phyloP scores from a whole-genome alignment of 2,113 vertebrate genomes.

The Tenebrosternarchus preto region DNA sequence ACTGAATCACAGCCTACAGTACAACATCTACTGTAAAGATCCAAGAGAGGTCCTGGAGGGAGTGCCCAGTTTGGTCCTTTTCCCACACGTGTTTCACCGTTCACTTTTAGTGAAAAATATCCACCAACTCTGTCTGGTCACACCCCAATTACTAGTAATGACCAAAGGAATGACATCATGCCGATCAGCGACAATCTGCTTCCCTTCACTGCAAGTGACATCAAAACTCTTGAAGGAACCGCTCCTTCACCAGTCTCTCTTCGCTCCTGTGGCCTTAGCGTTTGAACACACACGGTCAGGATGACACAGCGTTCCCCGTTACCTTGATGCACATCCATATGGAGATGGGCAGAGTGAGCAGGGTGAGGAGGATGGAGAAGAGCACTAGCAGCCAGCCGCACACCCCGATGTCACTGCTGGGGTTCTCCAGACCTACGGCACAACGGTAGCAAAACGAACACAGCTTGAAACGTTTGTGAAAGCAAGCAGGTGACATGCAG shows the following conservation, averaged over 20 bases:
- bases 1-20: background rate
- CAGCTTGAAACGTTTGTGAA: background rate
- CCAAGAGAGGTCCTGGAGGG: too few relatives aligned
- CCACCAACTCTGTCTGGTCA: too few relatives aligned
- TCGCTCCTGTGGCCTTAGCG: background rate
- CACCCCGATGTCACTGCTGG: constrained; percentile 64
- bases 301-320: constrained; percentile 25
- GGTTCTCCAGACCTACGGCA: constrained; percentile 62
- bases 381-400: constrained; percentile 86
- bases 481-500: background rate
- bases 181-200: too few relatives aligned
- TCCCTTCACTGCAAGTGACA: too few relatives aligned
- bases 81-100: too few relatives aligned
- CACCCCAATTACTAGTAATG: too few relatives aligned
- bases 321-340: constrained; percentile 98
- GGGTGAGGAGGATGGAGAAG: constrained; percentile 73
- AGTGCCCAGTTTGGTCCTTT: too few relatives aligned
- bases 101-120: too few relatives aligned
- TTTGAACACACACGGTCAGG: background rate
- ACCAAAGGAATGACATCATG: too few relatives aligned
- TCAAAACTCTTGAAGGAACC: too few relatives aligned
- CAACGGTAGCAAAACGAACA: background rate
- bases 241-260: too few relatives aligned
- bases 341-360: constrained; percentile 84
- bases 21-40: background rate